These are phyloP conservation scores for Amphimedon queenslandica DNA, from an alignment of 37 sponge, comb jelly and placozoan species.

Conservation along the genomic window DNA sequence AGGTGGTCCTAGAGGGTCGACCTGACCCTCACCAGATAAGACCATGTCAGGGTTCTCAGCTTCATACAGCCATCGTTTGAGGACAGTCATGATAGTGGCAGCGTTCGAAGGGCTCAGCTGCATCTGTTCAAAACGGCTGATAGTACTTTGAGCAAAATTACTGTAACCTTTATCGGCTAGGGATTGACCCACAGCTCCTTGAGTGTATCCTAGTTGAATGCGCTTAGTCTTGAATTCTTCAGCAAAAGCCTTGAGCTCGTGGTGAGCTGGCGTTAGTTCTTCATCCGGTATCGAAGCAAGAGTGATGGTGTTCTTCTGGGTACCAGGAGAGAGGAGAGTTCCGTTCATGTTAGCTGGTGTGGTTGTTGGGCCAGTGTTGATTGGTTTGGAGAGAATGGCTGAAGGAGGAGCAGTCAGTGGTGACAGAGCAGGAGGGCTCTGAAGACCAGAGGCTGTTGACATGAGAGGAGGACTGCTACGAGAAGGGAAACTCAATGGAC, in stretches of 20 bases:
- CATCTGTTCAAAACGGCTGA: constrained; percentile 84
- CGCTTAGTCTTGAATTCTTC: constrained; percentile 71
- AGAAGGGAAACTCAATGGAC: not conserved
- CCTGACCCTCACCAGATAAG: not conserved
- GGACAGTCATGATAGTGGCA: constrained; percentile 66
- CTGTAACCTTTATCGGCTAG: constrained; percentile 74
- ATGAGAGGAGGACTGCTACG: not conserved
- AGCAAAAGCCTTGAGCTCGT: constrained; percentile 72
- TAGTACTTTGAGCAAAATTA: constrained; percentile 90
- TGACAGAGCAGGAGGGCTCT: not conserved
- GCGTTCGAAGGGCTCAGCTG: constrained; percentile 82
- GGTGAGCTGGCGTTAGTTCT: constrained; percentile 42
- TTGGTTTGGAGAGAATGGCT: not conserved
- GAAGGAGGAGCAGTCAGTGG: not conserved
- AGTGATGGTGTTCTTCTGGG: not conserved
- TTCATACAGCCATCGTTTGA: constrained; percentile 67
- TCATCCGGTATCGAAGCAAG: constrained; percentile 45
- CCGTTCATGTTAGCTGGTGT: constrained; percentile 1
- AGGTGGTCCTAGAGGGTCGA: not conserved
- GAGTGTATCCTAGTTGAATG: constrained; percentile 76
- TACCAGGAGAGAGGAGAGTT: not conserved
- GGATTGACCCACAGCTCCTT: constrained; percentile 75
- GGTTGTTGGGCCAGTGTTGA: constrained; percentile 10
- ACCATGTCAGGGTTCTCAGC: constrained; percentile 46
- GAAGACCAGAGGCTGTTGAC: not conserved